Evolutionary conservation across 2,113 vertebrate species (phyloP), one percentile per base, ranked within the genome.

Genomic region (Montifringilla adamsi): DNA sequence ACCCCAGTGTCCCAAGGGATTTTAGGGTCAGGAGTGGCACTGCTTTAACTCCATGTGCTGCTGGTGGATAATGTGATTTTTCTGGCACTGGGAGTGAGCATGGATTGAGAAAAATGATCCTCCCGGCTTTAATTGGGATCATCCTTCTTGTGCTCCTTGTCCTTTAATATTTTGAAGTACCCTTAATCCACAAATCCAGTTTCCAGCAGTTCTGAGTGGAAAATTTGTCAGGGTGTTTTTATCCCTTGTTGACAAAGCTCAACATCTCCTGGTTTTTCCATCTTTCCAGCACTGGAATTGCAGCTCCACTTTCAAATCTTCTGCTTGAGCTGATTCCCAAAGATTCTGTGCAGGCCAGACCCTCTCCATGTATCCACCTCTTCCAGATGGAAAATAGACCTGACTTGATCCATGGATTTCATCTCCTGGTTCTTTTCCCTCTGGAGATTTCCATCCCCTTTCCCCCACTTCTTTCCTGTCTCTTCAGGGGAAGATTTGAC

Each of bases 1-100:
- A 66, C 5, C 60, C 59, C 75, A 27, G 2, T 2, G 3, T 39
- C 12, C 52, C 24, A 0, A 20, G 22, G 56, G 23, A 6, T 69
- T 85, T 67, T 16, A 44, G 44, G 56, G 18, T 41, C 63, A 18
- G 47, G 30, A 64, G n/a, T 12, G 31, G 31, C 77, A 2, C 13
- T 59, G n/a, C 35, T 17, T 33, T 21, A 47, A 9, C 69, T 70
- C 68, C 50, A 0, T 26, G 55, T 44, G 55, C 21, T 39, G 15
- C 37, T 30, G 53, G 47, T 47, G 17, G 20, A 56, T 69, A 81
- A 90, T 87, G 33, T 2, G 17, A 85, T 94, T 95, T 94, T 63
- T 35, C 77, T 31, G 7, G 1, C 0, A 0, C 33, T 21, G 11
- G 39, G 27, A 79, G 17, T 5, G 69, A 74, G 23, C 14, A 0